Conservation (phyloP, 30 jellyfish, hydroid and myxozoan species). For the Calvadosia cruxmelitensis region DNA sequence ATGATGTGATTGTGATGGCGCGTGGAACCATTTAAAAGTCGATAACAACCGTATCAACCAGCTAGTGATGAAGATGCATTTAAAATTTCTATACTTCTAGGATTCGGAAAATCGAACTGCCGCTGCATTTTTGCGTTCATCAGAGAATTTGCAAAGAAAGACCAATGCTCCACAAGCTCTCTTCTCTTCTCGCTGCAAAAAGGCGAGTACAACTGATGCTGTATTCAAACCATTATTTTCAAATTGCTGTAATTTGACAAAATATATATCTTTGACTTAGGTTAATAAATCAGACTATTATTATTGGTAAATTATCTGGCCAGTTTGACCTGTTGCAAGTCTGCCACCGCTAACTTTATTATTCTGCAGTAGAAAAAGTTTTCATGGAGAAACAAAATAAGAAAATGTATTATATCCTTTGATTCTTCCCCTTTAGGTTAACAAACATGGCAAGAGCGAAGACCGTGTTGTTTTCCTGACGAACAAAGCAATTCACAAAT, state of each 20-base stretch:
- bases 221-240: too few species aligned
- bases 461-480: slow-evolving; percentile 76
- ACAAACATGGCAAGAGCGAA: slow-evolving; percentile 69
- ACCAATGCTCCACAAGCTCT: slow-evolving; percentile 31
- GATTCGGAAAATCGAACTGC: slow-evolving; percentile 22
- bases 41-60: neutral
- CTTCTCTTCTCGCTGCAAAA: slow-evolving; percentile 68
- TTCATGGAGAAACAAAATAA: too few species aligned
- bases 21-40: too few species aligned
- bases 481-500: slow-evolving; percentile 42
- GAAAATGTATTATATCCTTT: too few species aligned
- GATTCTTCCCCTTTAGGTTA: slow-evolving; percentile 32
- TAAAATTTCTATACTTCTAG: neutral
- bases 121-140: neutral
- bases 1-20: too few species aligned
- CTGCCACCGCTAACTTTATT: neutral
- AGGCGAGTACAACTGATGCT: too few species aligned
- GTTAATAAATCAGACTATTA: too few species aligned
- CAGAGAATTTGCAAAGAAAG: slow-evolving; percentile 31
- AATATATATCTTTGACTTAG: too few species aligned
- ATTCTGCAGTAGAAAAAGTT: neutral
- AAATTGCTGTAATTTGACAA: too few species aligned
- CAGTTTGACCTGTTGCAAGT: too few species aligned
- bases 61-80: neutral
- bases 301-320: too few species aligned